Conservation (phyloP, 2,888 invertebrate species). For the Petrolisthes cinctipes region DNA sequence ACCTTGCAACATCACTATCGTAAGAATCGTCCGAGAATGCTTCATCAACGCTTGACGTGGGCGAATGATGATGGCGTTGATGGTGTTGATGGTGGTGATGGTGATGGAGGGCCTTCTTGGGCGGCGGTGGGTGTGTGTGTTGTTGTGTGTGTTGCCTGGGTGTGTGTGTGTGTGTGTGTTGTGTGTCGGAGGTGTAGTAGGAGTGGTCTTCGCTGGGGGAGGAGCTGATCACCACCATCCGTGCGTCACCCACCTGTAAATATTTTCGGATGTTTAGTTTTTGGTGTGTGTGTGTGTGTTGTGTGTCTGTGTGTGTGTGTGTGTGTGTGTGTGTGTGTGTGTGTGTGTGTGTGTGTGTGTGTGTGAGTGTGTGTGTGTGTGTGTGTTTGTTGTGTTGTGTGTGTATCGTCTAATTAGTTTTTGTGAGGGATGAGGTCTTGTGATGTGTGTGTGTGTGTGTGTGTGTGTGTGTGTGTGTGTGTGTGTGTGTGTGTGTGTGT, state of each 20-base stretch:
- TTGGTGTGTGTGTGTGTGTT: background rate
- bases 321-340: no score
- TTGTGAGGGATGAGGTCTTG: no score
- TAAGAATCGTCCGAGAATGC: conserved; percentile 65
- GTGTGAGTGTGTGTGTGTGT: no score
- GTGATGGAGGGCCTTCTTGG: conserved; percentile 42
- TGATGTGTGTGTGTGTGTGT: no score
- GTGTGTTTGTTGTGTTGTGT: no score
- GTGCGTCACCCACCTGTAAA: conserved; percentile 43
- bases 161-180: background rate
- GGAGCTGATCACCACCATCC: conserved; percentile 79
- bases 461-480: no score
- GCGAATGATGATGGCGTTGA: conserved; percentile 50
- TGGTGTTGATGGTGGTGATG: conserved; percentile 31
- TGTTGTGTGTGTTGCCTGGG: conserved; percentile 3
- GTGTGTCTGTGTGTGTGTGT: background rate
- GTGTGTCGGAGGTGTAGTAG: conserved; percentile 75
- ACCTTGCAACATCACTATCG: conserved; percentile 62
- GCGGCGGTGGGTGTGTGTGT: conserved; percentile 28
- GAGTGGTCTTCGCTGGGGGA: conserved; percentile 94
- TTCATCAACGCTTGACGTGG: conserved; percentile 65
- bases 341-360: no score
- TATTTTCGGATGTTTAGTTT: conserved; percentile 6
- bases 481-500: no score
- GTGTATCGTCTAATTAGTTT: no score